Evolutionary conservation across 1,140 invertebrate genomes (phyloP).

Genomic region (Penaeus japonicus): DNA sequence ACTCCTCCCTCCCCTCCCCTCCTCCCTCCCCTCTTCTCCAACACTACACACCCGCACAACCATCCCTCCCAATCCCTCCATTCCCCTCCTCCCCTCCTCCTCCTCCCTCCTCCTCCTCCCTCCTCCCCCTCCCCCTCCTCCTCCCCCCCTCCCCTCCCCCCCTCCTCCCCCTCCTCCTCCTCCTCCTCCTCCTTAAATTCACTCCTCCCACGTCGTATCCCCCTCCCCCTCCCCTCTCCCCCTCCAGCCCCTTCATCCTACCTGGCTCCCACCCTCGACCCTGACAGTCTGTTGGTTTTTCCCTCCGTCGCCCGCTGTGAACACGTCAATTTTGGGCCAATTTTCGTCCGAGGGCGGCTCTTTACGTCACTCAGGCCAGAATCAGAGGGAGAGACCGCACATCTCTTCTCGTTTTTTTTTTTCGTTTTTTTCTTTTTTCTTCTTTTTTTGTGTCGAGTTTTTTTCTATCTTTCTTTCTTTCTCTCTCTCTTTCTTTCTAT

Average conservation of each 20-base stretch:
- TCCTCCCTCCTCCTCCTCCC: neutral
- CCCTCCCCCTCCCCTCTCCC: neutral
- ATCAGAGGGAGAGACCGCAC: slow-evolving; percentile 2
- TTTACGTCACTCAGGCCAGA: slow-evolving; percentile 28
- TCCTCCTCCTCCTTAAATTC: neutral
- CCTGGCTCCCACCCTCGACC: neutral
- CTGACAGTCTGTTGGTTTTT: slow-evolving; percentile 38
- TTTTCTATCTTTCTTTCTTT: neutral
- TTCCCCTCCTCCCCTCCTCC: neutral
- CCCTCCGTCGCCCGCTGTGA: slow-evolving; percentile 28
- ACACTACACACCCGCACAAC: too few species aligned
- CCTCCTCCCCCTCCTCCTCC: neutral
- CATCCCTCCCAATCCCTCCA: neutral
- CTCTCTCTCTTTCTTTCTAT: neutral
- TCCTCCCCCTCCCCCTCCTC: neutral
- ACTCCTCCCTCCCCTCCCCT: too few species aligned
- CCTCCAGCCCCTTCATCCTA: neutral
- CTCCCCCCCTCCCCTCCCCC: neutral
- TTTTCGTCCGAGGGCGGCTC: slow-evolving; percentile 28
- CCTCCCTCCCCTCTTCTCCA: too few species aligned
- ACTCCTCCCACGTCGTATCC: neutral
- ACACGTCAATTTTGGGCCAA: slow-evolving; percentile 46
- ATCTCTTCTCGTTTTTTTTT: neutral
- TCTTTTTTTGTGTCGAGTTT: neutral
- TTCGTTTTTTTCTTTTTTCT: neutral